Base-by-base conservation (phyloP, 2,797 vertebrate species). In the Chrysocyon brachyurus region DNA sequence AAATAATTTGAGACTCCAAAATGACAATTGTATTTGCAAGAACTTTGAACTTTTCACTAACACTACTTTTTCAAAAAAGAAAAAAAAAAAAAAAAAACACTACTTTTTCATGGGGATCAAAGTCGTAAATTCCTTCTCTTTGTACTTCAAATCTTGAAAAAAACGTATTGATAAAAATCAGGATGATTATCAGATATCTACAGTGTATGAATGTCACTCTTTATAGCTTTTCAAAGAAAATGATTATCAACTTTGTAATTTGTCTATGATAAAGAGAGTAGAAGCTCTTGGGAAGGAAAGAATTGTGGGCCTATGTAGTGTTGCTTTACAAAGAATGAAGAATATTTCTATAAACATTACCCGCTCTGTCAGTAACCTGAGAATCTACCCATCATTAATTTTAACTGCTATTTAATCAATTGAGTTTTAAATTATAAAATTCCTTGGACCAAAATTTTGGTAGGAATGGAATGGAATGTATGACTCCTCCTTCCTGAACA, bases 61-160 rank as follows among this genome's bases (percentile, higher is more conserved):
- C 26, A 46, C 12, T 0, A 40, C 4, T 87, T 85, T 96, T 21
- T 88, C 64, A 49, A 36, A 36, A 36, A 36, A 36, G 3, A 36
- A 36, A 36, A 36, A 3, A 36, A 36, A 36, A 36, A 36, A 36
- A 33, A 33, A 3, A 36, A 36, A 90, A 26, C 26, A 46, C 12
- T 0, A 40, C 4, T 87, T 85, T 96, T 21, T 88, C 64, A 49
- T 66, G 46, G 14, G 14, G 81, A 22, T 87, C 40, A 24, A 86
- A 84, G 40, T 72, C 61, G 89, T 90, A 63, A 93, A 9, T 94
- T 89, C 11, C 72, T 95, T 87, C 46, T 83, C 17, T 93, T 93
- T 95, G 9, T 95, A 90, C 93, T 95, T 97, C 31, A 83, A 56
- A 79, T 86, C 75, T 16, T 90, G 40, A 61, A 94, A 72, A 68